These are phyloP conservation scores for Ceyx melanurus DNA, from an alignment of 2,113 vertebrate species.

Conservation along the genomic window DNA sequence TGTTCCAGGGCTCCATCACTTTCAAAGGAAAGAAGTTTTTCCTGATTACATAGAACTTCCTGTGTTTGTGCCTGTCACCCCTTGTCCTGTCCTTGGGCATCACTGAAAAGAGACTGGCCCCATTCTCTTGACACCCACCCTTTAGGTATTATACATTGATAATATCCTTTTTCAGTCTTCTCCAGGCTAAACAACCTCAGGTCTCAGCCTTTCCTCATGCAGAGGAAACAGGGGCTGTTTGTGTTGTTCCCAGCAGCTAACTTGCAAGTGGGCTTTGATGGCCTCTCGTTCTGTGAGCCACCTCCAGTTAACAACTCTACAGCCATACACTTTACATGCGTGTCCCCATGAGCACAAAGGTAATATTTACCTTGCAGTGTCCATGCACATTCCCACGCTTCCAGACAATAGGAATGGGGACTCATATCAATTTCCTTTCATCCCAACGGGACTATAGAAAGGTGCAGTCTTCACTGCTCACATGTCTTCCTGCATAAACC, in stretches of 20 bases:
- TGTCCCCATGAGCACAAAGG: accelerated
- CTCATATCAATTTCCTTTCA: accelerated
- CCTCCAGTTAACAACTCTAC: accelerated
- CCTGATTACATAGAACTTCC: neutral
- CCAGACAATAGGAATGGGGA: neutral
- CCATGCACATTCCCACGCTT: neutral
- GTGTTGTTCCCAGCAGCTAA: neutral
- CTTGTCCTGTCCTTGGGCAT: neutral
- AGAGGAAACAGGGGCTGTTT: neutral
- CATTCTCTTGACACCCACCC: neutral
- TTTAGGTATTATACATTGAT: neutral
- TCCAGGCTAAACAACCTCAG: neutral
- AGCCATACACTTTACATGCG: accelerated
- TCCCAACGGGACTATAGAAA: accelerated
- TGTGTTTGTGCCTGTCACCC: neutral
- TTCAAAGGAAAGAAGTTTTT: neutral
- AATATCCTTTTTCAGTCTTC: neutral
- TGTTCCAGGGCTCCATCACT: neutral
- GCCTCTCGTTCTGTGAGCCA: accelerated
- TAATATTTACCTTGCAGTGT: accelerated
- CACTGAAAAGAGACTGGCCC: neutral
- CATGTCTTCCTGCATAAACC: neutral
- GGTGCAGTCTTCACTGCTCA: accelerated
- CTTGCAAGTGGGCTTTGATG: accelerated
- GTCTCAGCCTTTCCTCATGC: neutral